Evolutionary conservation across 2,113 vertebrate species (phyloP), one percentile per base, ranked within the genome.

Genomic region (Neolamprologus brichardi): DNA sequence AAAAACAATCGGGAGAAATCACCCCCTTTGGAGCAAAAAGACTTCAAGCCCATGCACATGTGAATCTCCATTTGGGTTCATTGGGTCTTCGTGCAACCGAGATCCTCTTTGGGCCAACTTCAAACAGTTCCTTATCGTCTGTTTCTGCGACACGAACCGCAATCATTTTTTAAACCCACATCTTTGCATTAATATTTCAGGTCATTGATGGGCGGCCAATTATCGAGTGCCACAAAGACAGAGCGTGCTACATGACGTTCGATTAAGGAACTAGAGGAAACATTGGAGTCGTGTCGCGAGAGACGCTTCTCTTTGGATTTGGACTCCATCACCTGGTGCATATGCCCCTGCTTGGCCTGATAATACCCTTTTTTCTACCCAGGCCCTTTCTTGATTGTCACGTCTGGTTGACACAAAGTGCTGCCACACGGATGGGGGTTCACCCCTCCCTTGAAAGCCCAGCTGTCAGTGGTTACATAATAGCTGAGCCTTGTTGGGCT

Each of bases 391-490:
- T 91, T 93, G 91, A 94, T 92, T 94, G 93, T 92, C 93, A 94
- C 85, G 89, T 95, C 93, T 95, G 94, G 85, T 90, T 93, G 93
- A 95, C 95, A 96, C 94, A 95, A 95, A 95, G 94, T 95, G 95
- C 95, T 94, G 95, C 94, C 95, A 91, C 91, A 88, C 84, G 84
- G 94, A 95, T 95, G 91, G 93, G 94, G 91, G 92, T 92, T 93
- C 92, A 89, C 94, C 91, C 92, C 89, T 93, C 91, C 92, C 90
- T 93, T 91, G 89, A 95, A 94, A 94, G 93, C 95, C 95, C 96
- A 96, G 95, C 96, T 97, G 96, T 96, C 95, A 92, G 89, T 60
- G 83, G 94, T 97, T 97, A 96, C 95, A 96, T 97, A 97, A 97
- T 95, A 95, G 95, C 92, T 41, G 91, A 94, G 95, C 92, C 95